Conservation (phyloP, 2,888 invertebrate genomes). For the Alitta virens region DNA sequence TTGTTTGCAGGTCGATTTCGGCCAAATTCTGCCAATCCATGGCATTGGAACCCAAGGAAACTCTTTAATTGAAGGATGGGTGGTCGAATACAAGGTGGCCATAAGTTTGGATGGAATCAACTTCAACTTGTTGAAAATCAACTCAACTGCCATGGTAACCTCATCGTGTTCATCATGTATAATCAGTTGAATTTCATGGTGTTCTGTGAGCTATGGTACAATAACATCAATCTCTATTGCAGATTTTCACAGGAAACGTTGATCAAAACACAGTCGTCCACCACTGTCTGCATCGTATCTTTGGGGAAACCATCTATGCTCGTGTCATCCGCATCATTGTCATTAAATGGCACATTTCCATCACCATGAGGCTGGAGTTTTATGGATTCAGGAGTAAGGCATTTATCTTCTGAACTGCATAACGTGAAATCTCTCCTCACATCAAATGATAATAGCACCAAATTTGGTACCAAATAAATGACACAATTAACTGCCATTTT, state of each 20-base stretch:
- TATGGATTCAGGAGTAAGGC: slow-evolving; percentile 12
- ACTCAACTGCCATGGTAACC: slow-evolving; percentile 12
- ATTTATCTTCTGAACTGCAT: slow-evolving; percentile 28
- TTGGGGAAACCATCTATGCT: slow-evolving; percentile 7
- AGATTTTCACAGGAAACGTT: slow-evolving; percentile 7
- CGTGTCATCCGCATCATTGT: slow-evolving; percentile 9
- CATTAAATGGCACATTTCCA: slow-evolving; percentile 2
- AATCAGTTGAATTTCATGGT: neutral
- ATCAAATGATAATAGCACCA: no score
- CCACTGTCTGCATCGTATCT: slow-evolving; percentile 15
- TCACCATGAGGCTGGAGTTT: slow-evolving; percentile 9
- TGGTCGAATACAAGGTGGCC: slow-evolving; percentile 11
- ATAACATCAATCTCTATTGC: slow-evolving; percentile 1
- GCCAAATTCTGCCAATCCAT: slow-evolving; percentile 10
- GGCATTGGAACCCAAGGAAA: slow-evolving; percentile 12
- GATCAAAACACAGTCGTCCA: slow-evolving; percentile 4
- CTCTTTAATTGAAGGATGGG: slow-evolving; percentile 1
- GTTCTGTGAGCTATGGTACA: slow-evolving; percentile 5
- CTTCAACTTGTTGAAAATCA: slow-evolving; percentile 1
- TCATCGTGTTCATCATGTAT: slow-evolving; percentile 7
- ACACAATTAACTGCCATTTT: no score
- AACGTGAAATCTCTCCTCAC: no score
- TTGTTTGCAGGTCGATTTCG: slow-evolving; percentile 6
- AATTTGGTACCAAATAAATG: no score
- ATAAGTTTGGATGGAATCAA: slow-evolving; percentile 12